These are phyloP conservation scores for Tapera naevia DNA, from an alignment of 2,797 vertebrate genomes.

Conservation along the genomic window DNA sequence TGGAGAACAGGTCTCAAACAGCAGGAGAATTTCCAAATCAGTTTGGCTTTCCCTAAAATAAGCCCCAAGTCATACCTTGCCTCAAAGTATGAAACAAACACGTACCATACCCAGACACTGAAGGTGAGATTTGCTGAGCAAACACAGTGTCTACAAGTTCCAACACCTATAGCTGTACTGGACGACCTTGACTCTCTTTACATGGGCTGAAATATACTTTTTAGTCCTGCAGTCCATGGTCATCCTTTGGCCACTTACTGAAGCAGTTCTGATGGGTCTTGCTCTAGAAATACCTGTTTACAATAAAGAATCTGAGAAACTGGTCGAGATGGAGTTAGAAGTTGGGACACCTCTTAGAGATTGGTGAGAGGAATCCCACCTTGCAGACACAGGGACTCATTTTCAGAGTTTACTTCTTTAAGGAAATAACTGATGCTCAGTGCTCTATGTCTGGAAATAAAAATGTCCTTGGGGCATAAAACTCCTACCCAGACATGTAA, in stretches of 20 bases:
- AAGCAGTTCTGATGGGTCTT: background rate
- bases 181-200: background rate
- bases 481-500: background rate
- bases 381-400: background rate
- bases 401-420: background rate
- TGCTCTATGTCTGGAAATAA: background rate
- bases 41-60: background rate
- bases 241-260: background rate
- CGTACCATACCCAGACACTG: background rate
- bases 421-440: background rate
- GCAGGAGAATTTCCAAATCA: background rate
- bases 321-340: background rate
- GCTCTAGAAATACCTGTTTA: background rate
- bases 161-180: background rate
- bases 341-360: background rate
- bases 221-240: background rate
- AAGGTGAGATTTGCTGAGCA: background rate
- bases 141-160: background rate
- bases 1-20: background rate
- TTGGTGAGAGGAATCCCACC: background rate
- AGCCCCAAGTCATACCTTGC: background rate
- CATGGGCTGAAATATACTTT: rapidly evolving
- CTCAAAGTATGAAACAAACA: background rate
- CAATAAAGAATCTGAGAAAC: background rate
- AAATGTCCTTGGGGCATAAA: background rate